A percentile compares a stretch with the other conserved stretches of the same genome.
Evolutionary conservation across 2,888 invertebrate species (phyloP).

Genomic region (Drosophila tripunctata): DNA sequence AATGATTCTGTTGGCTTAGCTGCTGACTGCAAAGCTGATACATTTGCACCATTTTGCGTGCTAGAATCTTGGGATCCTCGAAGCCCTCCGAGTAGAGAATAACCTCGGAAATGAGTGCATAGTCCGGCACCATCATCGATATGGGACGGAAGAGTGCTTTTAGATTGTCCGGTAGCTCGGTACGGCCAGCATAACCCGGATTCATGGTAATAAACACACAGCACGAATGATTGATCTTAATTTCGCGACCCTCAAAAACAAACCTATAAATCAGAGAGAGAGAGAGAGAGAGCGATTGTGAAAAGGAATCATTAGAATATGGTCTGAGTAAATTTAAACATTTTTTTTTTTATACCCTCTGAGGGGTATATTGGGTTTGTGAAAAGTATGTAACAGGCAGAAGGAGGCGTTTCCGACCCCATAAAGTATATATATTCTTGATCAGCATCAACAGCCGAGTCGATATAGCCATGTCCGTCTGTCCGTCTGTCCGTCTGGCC

Average conservation of each 20-base stretch:
- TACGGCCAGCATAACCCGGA: slow-evolving; percentile 95
- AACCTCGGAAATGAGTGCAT: slow-evolving; percentile 94
- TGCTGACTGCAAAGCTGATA: slow-evolving; percentile 96
- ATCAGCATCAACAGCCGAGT: too few relatives aligned
- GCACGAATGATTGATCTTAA: slow-evolving; percentile 91
- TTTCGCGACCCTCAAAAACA: slow-evolving; percentile 95
- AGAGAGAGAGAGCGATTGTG: too few relatives aligned
- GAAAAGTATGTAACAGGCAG: too few relatives aligned
- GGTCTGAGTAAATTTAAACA: too few relatives aligned
- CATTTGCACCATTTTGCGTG: slow-evolving; percentile 96
- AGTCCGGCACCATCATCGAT: slow-evolving; percentile 97
- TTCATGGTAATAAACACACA: slow-evolving; percentile 97
- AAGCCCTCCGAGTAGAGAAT: slow-evolving; percentile 97
- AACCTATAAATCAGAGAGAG: slow-evolving; percentile 85
- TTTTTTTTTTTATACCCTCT: too few relatives aligned
- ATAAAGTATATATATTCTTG: too few relatives aligned
- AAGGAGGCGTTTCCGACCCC: too few relatives aligned
- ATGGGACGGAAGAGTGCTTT: slow-evolving; percentile 94
- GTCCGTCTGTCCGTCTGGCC: too few relatives aligned
- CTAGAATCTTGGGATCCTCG: slow-evolving; percentile 93
- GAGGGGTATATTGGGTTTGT: too few relatives aligned
- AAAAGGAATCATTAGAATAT: background rate
- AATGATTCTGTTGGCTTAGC: slow-evolving; percentile 95
- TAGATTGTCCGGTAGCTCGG: slow-evolving; percentile 94
- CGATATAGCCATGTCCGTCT: too few relatives aligned